Percentiles rank a stretch among this genome's conserved stretches.
These are phyloP conservation scores for Uria aalge DNA, from an alignment of 2,113 vertebrate species.

Conservation along the genomic window DNA sequence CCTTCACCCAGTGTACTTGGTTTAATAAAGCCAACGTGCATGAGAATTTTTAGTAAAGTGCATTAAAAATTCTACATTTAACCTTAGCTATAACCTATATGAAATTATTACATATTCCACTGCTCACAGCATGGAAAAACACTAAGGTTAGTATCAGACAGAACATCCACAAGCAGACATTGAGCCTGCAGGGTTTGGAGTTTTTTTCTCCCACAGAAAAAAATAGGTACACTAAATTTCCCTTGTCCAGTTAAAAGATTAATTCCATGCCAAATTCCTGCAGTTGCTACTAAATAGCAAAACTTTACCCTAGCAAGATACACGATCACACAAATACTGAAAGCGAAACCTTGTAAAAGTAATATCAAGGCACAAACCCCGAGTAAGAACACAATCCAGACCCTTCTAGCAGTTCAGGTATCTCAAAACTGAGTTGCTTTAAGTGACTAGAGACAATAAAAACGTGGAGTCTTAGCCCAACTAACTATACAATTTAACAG, in stretches of 20 bases:
- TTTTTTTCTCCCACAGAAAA: no score
- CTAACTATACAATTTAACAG: not conserved
- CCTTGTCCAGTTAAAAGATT: not conserved
- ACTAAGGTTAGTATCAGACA: not conserved
- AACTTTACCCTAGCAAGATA: not conserved
- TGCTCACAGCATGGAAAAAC: not conserved
- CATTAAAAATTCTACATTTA: not conserved
- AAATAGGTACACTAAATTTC: not conserved
- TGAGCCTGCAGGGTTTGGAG: accelerated
- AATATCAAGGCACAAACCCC: not conserved
- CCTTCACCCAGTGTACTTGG: not conserved
- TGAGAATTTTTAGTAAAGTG: not conserved
- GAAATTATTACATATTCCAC: not conserved
- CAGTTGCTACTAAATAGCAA: not conserved
- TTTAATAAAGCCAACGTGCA: not conserved
- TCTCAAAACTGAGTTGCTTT: not conserved
- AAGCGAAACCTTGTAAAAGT: not conserved
- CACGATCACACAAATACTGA: not conserved
- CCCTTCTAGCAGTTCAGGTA: accelerated
- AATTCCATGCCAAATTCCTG: not conserved
- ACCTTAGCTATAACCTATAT: not conserved
- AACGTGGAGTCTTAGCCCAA: not conserved
- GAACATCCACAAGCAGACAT: not conserved
- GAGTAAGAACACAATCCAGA: not conserved
- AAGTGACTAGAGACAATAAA: not conserved